phyloP scores from a whole-genome alignment of 1,140 invertebrate genomes.

The Hylaeus volcanicus region DNA sequence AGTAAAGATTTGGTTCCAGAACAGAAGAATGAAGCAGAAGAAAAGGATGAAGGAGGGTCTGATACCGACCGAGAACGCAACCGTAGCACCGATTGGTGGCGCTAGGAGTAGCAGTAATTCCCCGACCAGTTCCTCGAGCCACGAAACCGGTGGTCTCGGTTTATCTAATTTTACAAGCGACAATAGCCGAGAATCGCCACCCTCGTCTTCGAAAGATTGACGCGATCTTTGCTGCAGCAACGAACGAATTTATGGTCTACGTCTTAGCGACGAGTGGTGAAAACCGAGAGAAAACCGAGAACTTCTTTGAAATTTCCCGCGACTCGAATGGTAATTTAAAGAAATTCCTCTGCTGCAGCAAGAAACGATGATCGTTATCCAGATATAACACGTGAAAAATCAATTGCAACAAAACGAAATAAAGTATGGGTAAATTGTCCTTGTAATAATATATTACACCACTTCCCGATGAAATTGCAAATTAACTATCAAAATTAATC shows the following conservation, averaged over 20 bases:
- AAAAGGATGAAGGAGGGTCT: slow-evolving; percentile 95
- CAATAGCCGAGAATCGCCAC: slow-evolving; percentile 75
- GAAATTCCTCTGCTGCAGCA: slow-evolving; percentile 35
- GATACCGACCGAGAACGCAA: slow-evolving; percentile 83
- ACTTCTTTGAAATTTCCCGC: not conserved
- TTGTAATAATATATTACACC: slow-evolving; percentile 7
- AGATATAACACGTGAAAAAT: not conserved
- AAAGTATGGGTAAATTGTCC: not conserved
- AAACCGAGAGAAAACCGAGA: not conserved
- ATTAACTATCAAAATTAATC: slow-evolving; percentile 33
- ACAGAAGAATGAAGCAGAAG: slow-evolving; percentile 96
- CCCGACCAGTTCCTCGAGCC: slow-evolving; percentile 75
- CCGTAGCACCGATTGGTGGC: slow-evolving; percentile 60
- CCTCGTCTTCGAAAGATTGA: slow-evolving; percentile 74
- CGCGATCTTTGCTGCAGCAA: slow-evolving; percentile 56
- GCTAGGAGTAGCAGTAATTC: slow-evolving; percentile 80
- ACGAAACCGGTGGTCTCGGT: slow-evolving; percentile 64
- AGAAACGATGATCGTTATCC: not conserved
- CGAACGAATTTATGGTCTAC: slow-evolving; percentile 45
- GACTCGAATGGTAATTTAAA: not conserved
- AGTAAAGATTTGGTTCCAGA: slow-evolving; percentile 91
- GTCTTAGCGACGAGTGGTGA: slow-evolving; percentile 46
- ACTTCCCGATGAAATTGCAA: not conserved
- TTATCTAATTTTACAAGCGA: slow-evolving; percentile 72
- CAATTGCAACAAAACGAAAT: not conserved